A percentile compares a stretch with the other conserved stretches of the same genome.
These are phyloP conservation scores for Stigmatopora argus DNA, from an alignment of 2,113 vertebrate species.

Conservation along the genomic window DNA sequence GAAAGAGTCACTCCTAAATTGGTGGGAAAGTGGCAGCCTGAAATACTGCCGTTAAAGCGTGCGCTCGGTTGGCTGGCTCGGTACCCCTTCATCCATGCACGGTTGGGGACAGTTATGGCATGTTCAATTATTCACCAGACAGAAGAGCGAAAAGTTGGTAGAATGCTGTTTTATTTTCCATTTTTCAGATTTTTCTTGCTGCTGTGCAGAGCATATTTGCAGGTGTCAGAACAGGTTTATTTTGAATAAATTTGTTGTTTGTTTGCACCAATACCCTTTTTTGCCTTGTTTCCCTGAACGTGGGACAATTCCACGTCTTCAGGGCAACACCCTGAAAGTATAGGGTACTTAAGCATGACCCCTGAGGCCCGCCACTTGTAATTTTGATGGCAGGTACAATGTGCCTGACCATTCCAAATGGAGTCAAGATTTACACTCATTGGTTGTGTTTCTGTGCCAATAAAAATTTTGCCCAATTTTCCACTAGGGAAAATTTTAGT, in stretches of 20 bases:
- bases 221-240: no score
- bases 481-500: no score
- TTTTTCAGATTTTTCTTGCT: neutral
- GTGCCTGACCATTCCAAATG: no score
- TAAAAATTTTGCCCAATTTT: no score
- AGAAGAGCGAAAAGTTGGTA: constrained; percentile 14
- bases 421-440: no score
- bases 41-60: neutral
- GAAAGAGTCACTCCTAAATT: neutral
- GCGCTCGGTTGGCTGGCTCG: constrained; percentile 5
- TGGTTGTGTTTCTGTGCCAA: no score
- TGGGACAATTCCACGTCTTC: no score
- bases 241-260: no score
- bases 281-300: no score
- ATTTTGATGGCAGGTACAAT: no score
- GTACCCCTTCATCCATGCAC: constrained; percentile 17
- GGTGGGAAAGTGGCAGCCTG: neutral
- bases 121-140: constrained; percentile 52
- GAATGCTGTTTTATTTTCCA: constrained; percentile 16
- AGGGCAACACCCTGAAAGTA: neutral
- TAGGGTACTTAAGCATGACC: neutral
- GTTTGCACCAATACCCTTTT: no score
- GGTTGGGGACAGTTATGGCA: constrained; percentile 31
- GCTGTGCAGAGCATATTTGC: neutral
- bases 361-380: neutral